phyloP scores from a whole-genome alignment of 2,113 vertebrate genomes.

The Semnornis frantzii region DNA sequence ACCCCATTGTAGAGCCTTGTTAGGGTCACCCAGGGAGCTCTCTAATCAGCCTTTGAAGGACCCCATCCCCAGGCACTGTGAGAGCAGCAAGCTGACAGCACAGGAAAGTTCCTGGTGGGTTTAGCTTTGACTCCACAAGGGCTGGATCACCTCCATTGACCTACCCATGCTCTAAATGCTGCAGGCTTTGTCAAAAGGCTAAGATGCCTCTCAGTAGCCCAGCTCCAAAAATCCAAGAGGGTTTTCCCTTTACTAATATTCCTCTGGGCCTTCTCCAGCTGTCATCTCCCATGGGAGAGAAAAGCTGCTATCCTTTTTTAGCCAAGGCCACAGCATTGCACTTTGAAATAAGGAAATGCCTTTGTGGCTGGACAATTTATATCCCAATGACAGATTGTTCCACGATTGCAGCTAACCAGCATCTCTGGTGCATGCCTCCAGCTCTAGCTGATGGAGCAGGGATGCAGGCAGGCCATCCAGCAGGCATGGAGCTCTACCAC shows the following conservation, averaged over 20 bases:
- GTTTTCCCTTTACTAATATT: not conserved
- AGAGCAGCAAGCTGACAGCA: not conserved
- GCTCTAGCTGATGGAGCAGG: rapidly evolving
- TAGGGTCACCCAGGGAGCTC: not conserved
- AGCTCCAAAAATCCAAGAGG: not conserved
- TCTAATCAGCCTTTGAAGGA: not conserved
- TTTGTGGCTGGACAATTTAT: not conserved
- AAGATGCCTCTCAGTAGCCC: not conserved
- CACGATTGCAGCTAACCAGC: not conserved
- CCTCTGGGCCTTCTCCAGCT: not conserved
- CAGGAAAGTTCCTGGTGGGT: not conserved
- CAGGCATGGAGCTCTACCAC: rapidly evolving
- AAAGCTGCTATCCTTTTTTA: not conserved
- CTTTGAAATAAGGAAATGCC: not conserved
- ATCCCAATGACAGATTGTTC: not conserved
- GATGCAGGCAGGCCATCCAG: not conserved
- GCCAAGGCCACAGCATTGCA: not conserved
- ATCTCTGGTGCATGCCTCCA: rapidly evolving
- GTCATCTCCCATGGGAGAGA: not conserved
- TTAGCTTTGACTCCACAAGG: not conserved
- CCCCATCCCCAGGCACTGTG: too few species aligned
- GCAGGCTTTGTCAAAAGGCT: not conserved
- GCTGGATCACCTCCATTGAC: not conserved
- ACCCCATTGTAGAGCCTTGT: rapidly evolving
- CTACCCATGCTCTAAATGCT: not conserved